phyloP scores from a whole-genome alignment of 2,888 invertebrate genomes.

The Nudaria mundana region DNA sequence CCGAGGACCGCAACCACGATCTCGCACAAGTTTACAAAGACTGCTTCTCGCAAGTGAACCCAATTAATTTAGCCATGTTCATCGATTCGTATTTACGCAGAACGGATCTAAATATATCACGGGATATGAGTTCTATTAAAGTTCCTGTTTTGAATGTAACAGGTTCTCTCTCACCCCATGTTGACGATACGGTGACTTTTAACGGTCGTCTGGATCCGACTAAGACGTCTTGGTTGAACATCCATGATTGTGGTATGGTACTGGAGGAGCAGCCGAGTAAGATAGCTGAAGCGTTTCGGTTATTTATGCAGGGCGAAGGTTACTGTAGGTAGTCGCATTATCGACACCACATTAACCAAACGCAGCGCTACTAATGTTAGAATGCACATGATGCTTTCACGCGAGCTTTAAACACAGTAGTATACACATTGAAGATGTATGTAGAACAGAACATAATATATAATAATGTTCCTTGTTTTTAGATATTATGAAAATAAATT shows the following conservation, averaged over 20 bases:
- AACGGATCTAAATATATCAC: slow-evolving; percentile 92
- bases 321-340: slow-evolving; percentile 87
- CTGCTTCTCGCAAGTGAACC: slow-evolving; percentile 96
- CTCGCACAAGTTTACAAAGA: slow-evolving; percentile 95
- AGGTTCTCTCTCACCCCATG: slow-evolving; percentile 95
- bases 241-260: slow-evolving; percentile 98
- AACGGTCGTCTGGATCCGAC: slow-evolving; percentile 97
- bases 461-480: slow-evolving; percentile 69
- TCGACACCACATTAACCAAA: slow-evolving; percentile 32
- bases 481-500: slow-evolving; percentile 72
- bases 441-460: slow-evolving; percentile 67
- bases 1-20: slow-evolving; percentile 96
- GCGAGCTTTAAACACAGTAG: slow-evolving; percentile 76
- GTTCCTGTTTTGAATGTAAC: slow-evolving; percentile 97
- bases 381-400: slow-evolving; percentile 75
- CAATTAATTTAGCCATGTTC: slow-evolving; percentile 95
- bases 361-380: slow-evolving; percentile 61
- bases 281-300: slow-evolving; percentile 97
- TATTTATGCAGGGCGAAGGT: slow-evolving; percentile 99
- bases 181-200: slow-evolving; percentile 97
- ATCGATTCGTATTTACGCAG: slow-evolving; percentile 97
- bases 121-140: slow-evolving; percentile 83
- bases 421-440: slow-evolving; percentile 69
- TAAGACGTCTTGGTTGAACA: slow-evolving; percentile 99
- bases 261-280: slow-evolving; percentile 98